A percentile compares a stretch with the other conserved stretches of the same genome.
Evolutionary conservation across 2,888 invertebrate genomes (phyloP).

Genomic region (Caradrina kadenii): DNA sequence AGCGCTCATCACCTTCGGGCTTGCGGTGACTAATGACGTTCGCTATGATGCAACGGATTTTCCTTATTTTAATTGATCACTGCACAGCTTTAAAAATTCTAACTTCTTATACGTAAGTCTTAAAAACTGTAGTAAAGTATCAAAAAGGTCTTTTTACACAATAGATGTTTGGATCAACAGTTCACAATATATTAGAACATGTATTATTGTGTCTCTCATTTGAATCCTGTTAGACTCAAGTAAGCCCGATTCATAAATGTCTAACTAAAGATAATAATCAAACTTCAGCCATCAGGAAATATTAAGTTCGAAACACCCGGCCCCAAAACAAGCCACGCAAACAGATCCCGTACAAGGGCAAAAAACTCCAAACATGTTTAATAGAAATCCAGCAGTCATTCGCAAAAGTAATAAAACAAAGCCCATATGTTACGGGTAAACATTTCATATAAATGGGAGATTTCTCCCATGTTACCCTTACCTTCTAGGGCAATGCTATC

Average conservation of each 20-base stretch:
- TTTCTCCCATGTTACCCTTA: slow-evolving; percentile 21
- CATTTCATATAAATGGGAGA: slow-evolving; percentile 46
- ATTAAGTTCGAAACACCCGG: background rate
- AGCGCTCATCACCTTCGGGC: slow-evolving; percentile 7
- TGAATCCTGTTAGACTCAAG: background rate
- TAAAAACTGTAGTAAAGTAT: too few species aligned
- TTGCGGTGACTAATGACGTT: slow-evolving; percentile 18
- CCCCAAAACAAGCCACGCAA: slow-evolving; percentile 29
- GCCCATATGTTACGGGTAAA: slow-evolving; percentile 45
- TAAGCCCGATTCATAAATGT: background rate
- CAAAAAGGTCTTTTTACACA: background rate
- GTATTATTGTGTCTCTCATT: background rate
- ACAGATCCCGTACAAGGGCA: slow-evolving; percentile 10
- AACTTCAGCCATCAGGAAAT: background rate
- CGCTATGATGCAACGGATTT: background rate
- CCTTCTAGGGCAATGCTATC: slow-evolving; percentile 15
- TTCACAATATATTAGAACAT: background rate
- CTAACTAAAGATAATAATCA: background rate
- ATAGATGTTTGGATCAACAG: background rate
- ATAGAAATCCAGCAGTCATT: slow-evolving; percentile 38
- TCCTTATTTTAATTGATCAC: background rate
- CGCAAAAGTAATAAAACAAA: slow-evolving; percentile 55
- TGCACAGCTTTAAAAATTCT: background rate
- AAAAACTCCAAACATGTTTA: slow-evolving; percentile 28
- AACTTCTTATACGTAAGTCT: background rate